phyloP scores from a whole-genome alignment of 2,888 invertebrate genomes.

The Nomada ferruginata region DNA sequence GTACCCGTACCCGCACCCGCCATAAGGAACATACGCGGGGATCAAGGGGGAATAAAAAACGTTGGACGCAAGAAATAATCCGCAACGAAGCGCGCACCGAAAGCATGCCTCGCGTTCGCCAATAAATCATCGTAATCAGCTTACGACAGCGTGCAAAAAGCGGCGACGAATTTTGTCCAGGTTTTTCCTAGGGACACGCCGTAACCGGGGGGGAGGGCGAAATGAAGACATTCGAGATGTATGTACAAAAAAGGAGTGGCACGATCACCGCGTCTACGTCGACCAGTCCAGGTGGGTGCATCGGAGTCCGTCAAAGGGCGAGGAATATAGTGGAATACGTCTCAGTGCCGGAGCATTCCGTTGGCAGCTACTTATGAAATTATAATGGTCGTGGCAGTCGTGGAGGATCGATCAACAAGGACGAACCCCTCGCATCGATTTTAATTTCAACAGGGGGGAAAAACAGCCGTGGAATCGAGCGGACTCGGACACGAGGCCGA shows the following conservation, averaged over 20 bases:
- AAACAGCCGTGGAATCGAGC: neutral
- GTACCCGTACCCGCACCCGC: neutral
- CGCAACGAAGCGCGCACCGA: slow-evolving; percentile 38
- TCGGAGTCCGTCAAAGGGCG: neutral
- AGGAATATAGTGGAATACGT: slow-evolving; percentile 8
- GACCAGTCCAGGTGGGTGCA: slow-evolving; percentile 24
- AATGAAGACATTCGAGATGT: slow-evolving; percentile 59
- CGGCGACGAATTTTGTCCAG: slow-evolving; percentile 31
- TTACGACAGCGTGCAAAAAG: slow-evolving; percentile 55
- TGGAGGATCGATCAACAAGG: neutral
- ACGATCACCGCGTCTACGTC: slow-evolving; percentile 12
- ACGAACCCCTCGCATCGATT: slow-evolving; percentile 25
- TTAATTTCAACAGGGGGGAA: slow-evolving; percentile 35
- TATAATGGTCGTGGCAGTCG: slow-evolving; percentile 26
- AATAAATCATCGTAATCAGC: slow-evolving; percentile 70
- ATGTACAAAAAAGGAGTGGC: slow-evolving; percentile 42
- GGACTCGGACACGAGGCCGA: slow-evolving; percentile 8
- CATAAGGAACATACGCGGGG: neutral
- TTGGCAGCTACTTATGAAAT: slow-evolving; percentile 36
- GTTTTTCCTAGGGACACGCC: slow-evolving; percentile 38
- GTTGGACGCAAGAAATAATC: slow-evolving; percentile 22
- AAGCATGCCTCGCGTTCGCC: slow-evolving; percentile 47
- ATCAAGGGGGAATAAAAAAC: neutral
- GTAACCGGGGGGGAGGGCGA: slow-evolving; percentile 18
- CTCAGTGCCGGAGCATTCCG: neutral